phyloP scores from a whole-genome alignment of 2,797 vertebrate genomes.

The Apogon hyalosoma region DNA sequence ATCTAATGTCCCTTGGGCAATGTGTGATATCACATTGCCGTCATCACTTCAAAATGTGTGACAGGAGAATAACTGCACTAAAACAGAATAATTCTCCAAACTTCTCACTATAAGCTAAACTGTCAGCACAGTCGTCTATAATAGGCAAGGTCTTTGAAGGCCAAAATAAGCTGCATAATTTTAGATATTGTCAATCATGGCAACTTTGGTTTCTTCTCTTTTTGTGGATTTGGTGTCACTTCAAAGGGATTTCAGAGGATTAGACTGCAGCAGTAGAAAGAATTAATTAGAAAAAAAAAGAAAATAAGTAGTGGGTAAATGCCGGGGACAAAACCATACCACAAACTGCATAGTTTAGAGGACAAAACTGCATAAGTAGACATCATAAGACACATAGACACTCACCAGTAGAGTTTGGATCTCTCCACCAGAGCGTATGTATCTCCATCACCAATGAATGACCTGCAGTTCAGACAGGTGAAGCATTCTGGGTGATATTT shows the following conservation, averaged over 20 bases:
- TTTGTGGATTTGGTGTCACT: constrained; percentile 13
- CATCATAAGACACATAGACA: not conserved
- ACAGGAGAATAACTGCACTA: not conserved
- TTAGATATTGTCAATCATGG: constrained; percentile 41
- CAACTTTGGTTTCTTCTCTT: constrained; percentile 21
- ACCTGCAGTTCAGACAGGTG: constrained; percentile 91
- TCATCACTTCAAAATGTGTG: not conserved
- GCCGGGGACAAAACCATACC: not conserved
- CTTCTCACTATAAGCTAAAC: not conserved
- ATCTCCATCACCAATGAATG: constrained; percentile 97
- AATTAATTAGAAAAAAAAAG: constrained; percentile 22
- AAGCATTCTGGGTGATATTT: constrained; percentile 99
- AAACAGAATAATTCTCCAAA: not conserved
- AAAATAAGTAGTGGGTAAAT: constrained; percentile 20
- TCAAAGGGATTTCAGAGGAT: constrained; percentile 40
- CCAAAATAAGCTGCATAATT: constrained; percentile 23
- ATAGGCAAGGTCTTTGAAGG: constrained; percentile 35
- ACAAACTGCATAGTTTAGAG: not conserved
- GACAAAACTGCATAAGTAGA: no score
- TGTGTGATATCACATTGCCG: not conserved
- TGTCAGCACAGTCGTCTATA: constrained; percentile 18
- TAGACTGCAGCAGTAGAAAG: constrained; percentile 25
- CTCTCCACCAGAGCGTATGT: constrained; percentile 97
- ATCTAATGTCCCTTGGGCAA: not conserved
- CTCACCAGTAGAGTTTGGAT: constrained; percentile 98